Conservation (phyloP, 2,797 vertebrate genomes). For the Hoplostethus atlanticus region DNA sequence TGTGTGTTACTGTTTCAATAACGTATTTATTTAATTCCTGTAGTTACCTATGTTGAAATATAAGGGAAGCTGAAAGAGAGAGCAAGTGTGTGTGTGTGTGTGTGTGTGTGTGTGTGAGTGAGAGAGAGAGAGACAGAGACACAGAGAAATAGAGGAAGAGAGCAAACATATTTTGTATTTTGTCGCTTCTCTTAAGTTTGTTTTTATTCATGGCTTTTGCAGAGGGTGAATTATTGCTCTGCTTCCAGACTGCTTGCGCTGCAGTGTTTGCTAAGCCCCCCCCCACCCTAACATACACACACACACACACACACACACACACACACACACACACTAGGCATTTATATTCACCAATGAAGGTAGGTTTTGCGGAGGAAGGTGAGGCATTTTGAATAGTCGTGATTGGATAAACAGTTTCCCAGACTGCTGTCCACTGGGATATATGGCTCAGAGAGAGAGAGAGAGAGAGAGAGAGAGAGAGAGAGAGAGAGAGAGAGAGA, state of each 20-base stretch:
- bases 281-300: slow-evolving; percentile 17
- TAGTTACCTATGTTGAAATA: slow-evolving; percentile 8
- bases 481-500: neutral
- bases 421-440: slow-evolving; percentile 44
- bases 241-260: slow-evolving; percentile 63
- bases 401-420: slow-evolving; percentile 56
- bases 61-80: slow-evolving; percentile 16
- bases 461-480: no score
- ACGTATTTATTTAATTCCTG: slow-evolving; percentile 21
- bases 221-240: slow-evolving; percentile 61
- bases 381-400: slow-evolving; percentile 54
- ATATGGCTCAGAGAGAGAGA: neutral
- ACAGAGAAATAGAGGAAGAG: slow-evolving; percentile 26
- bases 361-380: slow-evolving; percentile 49
- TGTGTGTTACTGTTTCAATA: neutral
- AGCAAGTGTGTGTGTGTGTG: neutral
- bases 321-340: slow-evolving; percentile 17
- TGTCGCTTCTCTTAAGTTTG: slow-evolving; percentile 56
- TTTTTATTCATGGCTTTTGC: slow-evolving; percentile 65
- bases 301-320: slow-evolving; percentile 31
- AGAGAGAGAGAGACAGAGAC: neutral
- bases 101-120: slow-evolving; percentile 1
- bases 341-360: slow-evolving; percentile 56
- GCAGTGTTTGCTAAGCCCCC: slow-evolving; percentile 57
- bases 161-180: slow-evolving; percentile 44